Conservation (phyloP, 2,888 invertebrate genomes). For the Plemyria rubiginata region DNA sequence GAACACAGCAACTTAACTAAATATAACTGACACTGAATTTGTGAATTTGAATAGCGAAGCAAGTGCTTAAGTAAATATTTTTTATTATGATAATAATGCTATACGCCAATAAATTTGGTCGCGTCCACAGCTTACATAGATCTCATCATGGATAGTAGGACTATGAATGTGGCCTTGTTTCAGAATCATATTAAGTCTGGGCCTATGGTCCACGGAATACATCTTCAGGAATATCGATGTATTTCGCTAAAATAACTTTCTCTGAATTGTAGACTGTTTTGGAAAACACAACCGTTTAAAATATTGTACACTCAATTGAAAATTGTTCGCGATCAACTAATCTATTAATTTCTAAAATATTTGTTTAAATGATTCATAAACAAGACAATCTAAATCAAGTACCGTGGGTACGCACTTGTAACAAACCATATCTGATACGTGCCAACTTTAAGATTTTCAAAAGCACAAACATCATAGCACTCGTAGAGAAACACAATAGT, state of each 20-base stretch:
- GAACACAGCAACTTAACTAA: not conserved
- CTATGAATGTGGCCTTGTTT: slow-evolving; percentile 23
- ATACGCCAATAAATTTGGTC: slow-evolving; percentile 39
- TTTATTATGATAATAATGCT: slow-evolving; percentile 55
- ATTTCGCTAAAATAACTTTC: not conserved
- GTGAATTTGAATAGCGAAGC: not conserved
- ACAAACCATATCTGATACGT: slow-evolving; percentile 26
- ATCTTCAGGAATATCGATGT: not conserved
- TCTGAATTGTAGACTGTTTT: not conserved
- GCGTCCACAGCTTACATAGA: slow-evolving; percentile 42
- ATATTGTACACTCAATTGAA: not conserved
- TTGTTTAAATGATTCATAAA: not conserved
- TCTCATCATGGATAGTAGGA: slow-evolving; percentile 44
- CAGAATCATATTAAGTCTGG: not conserved
- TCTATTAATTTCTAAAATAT: not conserved
- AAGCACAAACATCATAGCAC: slow-evolving; percentile 51
- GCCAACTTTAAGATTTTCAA: slow-evolving; percentile 37
- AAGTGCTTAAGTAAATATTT: not conserved
- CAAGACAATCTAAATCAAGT: slow-evolving; percentile 19
- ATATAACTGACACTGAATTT: not conserved
- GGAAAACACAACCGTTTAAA: not conserved
- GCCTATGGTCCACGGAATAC: not conserved
- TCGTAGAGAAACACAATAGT: slow-evolving; percentile 61
- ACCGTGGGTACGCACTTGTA: slow-evolving; percentile 32
- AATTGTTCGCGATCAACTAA: too few relatives aligned